Evolutionary conservation across 35 echinoderm and acorn worm genomes (phyloP).

Genomic region (Holothuria glaberrima): DNA sequence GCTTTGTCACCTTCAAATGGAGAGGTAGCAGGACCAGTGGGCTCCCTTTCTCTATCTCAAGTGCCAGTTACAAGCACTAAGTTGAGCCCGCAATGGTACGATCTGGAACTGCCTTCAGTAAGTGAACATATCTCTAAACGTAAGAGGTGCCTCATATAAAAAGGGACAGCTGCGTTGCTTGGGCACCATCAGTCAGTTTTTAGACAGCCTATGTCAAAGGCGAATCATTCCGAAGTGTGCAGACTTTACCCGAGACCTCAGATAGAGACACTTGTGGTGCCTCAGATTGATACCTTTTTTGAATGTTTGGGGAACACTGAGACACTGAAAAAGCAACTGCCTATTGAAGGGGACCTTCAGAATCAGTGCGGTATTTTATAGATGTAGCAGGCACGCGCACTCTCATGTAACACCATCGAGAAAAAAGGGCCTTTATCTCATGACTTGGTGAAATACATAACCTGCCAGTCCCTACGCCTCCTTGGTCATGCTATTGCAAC

Average conservation of each 20-base stretch:
- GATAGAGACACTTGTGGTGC: background rate
- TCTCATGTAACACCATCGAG: constrained; percentile 11
- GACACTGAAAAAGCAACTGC: background rate
- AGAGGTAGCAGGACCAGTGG: no score
- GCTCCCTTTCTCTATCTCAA: no score
- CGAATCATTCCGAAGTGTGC: no score
- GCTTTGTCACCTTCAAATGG: no score
- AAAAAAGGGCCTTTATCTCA: background rate
- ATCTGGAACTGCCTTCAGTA: no score
- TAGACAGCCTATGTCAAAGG: no score
- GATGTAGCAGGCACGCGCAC: background rate
- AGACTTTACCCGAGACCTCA: no score
- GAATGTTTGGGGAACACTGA: constrained; percentile 3
- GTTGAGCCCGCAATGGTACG: no score
- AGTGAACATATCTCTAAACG: background rate
- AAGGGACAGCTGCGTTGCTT: background rate
- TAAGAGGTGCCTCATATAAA: background rate
- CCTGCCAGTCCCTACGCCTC: no score
- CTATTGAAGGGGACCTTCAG: constrained; percentile 1
- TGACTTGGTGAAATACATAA: no score
- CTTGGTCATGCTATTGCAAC: constrained; percentile 11
- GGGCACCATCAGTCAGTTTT: no score
- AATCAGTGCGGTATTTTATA: background rate
- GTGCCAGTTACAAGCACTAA: no score
- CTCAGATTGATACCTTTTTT: background rate